These are phyloP conservation scores for Drosophila saltans DNA, from an alignment of 1,140 invertebrate genomes.

Conservation along the genomic window DNA sequence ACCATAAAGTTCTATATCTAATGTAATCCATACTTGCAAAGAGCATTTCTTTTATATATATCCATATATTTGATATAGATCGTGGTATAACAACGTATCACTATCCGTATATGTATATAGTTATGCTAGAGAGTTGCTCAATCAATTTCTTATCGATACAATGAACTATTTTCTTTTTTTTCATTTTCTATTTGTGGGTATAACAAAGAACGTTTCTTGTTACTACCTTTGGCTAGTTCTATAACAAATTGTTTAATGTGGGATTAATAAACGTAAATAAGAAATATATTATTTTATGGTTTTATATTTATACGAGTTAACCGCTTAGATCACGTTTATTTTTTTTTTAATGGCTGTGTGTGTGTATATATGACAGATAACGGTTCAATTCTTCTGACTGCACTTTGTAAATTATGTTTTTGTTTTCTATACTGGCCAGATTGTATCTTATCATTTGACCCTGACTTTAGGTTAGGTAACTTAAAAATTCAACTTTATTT, in stretches of 20 bases:
- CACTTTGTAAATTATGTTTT: no score
- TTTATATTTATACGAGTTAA: background rate
- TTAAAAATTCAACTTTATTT: no score
- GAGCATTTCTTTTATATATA: no score
- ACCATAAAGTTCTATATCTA: no score
- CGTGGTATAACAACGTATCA: no score
- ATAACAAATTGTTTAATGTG: background rate
- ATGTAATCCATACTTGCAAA: no score
- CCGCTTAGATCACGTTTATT: background rate
- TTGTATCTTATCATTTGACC: no score
- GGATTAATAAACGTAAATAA: slow-evolving; percentile 6
- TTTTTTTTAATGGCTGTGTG: background rate
- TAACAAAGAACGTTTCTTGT: background rate
- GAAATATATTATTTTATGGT: background rate
- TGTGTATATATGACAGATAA: no score
- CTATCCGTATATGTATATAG: background rate
- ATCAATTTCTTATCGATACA: background rate
- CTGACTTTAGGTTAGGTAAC: no score
- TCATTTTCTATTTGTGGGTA: background rate
- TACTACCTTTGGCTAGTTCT: background rate
- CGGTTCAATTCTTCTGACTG: no score
- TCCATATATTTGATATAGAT: no score
- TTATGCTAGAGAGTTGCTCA: background rate
- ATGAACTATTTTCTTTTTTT: background rate
- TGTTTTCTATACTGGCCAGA: no score